Evolutionary conservation across 2,888 invertebrate species (phyloP), one percentile per base, ranked within the genome.

Genomic region (Hypomecis punctinalis): DNA sequence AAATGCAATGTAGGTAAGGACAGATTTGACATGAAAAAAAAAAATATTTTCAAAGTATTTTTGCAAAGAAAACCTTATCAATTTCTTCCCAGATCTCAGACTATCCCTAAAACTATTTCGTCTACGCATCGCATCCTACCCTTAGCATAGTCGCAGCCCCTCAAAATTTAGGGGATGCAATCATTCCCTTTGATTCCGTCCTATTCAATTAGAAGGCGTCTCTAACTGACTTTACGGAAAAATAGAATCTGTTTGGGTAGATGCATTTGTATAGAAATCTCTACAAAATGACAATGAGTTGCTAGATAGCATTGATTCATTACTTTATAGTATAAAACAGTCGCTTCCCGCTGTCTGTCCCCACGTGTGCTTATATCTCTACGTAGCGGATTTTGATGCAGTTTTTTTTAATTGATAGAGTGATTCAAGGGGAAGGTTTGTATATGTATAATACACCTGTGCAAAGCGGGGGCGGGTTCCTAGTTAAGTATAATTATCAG

Each of bases 111-210:
- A 87, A 88, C 86, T 86, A 89, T 89, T 82, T 89, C 81, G 89
- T 86, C 86, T 86, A 91, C 90, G 89, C 90, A 88, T 89, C 85
- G 83, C 76, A 78, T 80, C 78, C 81, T 83, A 84, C 90, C 91
- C 90, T 82, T 83, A 71, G 74, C 69, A 45, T 46, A 33, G 72
- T 72, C 78, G 78, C 78, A 81, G 81, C 89, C 91, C 91, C 86
- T 84, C 82, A 85, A 88, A 85, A 79, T 85, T 79, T 82, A 82
- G 88, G 91, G 91, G 91, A 86, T 84, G 86, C 87, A 88, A 91
- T 91, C 90, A 90, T 91, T 90, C 88, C 88, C 88, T 91, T 91
- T 91, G 91, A 92, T 91, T 91, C 88, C 91, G 83, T 89, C 88
- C 88, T 85, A 90, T 91, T 91, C 91, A 93, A 93, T 93, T 92